Base-by-base conservation (phyloP, 2,888 invertebrate genomes). In the Drosophila anomelani region DNA sequence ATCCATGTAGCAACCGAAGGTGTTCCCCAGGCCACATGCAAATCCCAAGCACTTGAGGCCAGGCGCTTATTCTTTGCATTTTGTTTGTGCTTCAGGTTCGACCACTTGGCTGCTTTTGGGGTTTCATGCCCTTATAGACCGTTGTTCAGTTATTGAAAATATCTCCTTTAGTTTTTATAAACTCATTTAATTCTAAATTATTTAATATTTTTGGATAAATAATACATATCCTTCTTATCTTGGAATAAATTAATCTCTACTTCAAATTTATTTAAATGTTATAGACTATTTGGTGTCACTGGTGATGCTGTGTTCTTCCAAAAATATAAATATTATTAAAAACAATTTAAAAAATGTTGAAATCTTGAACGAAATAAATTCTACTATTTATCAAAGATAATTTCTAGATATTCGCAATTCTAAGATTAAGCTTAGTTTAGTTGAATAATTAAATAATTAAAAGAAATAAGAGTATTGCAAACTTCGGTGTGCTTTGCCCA, bases 21-120 rank as follows among this genome's bases (percentile, higher is more conserved):
- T 53, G 49, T 23, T 39, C 29, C 38, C 36, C 12, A 13, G 12
- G 9, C 56, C 69, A 59, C 75, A 82, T 82, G 82, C 85, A 85
- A 82, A 82, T 82, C 79, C 73, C 29, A 69, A 66, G 76, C 81
- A 84, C 84, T 86, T 83, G 77, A 71, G 61, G 77, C 71, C 17
- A 55, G 67, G 57, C 64, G 80, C 67, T 80, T 80, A 75, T 77
- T 67, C 68, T 78, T 66, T 63, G 47, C 47, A 57, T 72, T 72
- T 80, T 76, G 62, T 81, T 81, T 77, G 49, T 67, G 63, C 66
- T 47, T 66, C 34, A 41, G 39, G 41, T n/a, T 71, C 75, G 85
- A 85, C 85, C 81, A 81, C 84, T 85, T 81, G 84, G 67, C 80
- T 70, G 77, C 76, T 34, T 57, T 41, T 54, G 32, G 39, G 26